A percentile compares a stretch with the other conserved stretches of the same genome.
phyloP scores from a whole-genome alignment of 1,140 invertebrate species.

The Drosophila melanica region DNA sequence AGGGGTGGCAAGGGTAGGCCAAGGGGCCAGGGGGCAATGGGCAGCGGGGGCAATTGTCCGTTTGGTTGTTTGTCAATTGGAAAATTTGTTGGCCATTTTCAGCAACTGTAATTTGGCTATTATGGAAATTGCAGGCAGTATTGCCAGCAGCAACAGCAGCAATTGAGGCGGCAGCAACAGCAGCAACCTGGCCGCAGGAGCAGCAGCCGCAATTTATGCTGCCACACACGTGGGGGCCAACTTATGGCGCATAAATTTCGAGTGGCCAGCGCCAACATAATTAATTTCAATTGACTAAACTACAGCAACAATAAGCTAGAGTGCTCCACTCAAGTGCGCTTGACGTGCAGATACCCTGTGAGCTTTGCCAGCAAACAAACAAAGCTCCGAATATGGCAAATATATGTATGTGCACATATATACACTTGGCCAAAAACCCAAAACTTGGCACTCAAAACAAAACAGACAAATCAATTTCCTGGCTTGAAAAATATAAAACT shows the following conservation, averaged over 20 bases:
- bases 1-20: neutral
- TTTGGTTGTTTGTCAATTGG: conserved; percentile 58
- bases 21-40: no score
- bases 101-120: conserved; percentile 62
- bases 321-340: neutral
- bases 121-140: conserved; percentile 64
- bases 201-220: conserved; percentile 58
- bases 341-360: neutral
- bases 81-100: conserved; percentile 53
- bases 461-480: no score
- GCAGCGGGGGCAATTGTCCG: conserved; percentile 25
- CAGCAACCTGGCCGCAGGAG: conserved; percentile 1
- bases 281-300: conserved; percentile 75
- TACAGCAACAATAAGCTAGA: neutral
- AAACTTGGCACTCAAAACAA: no score
- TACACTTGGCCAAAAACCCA: no score
- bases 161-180: conserved; percentile 9
- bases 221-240: conserved; percentile 73
- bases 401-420: no score
- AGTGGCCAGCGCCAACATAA: conserved; percentile 60
- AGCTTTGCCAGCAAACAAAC: no score
- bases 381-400: no score
- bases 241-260: conserved; percentile 73
- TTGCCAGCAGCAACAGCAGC: conserved; percentile 15
- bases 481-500: no score